Percentiles rank a stretch among this genome's conserved stretches.
These are phyloP conservation scores for Cerastis rubricosa DNA, from an alignment of 2,888 invertebrate species.

Conservation along the genomic window DNA sequence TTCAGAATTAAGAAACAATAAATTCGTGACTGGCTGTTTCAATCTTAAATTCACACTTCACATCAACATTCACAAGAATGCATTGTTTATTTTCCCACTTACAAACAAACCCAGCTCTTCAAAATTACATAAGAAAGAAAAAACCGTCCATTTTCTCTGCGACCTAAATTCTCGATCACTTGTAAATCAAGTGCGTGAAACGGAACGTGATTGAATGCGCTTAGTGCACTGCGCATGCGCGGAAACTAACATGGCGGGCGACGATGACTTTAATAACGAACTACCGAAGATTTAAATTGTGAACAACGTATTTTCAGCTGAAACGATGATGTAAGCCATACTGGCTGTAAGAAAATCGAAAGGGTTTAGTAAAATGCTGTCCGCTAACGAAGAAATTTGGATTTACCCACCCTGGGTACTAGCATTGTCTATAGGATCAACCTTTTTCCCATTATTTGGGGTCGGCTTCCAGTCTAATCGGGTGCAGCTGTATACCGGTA, in stretches of 20 bases:
- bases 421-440: too few species aligned
- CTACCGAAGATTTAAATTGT: not conserved
- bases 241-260: constrained; percentile 48
- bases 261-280: constrained; percentile 31
- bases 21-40: not conserved
- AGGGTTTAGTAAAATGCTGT: too few species aligned
- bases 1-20: not conserved
- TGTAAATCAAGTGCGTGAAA: constrained; percentile 52
- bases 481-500: too few species aligned
- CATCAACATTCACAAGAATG: constrained; percentile 20
- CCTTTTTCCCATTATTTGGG: too few species aligned
- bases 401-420: too few species aligned
- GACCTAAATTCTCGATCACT: constrained; percentile 49
- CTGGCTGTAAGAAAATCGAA: too few species aligned
- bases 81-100: constrained; percentile 32
- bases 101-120: constrained; percentile 23
- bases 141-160: constrained; percentile 36
- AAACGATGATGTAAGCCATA: not conserved
- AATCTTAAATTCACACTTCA: not conserved
- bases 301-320: not conserved
- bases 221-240: constrained; percentile 35
- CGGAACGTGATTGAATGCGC: constrained; percentile 64
- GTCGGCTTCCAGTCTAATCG: too few species aligned
- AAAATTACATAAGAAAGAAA: constrained; percentile 51
- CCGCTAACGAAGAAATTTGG: too few species aligned